Evolutionary conservation across 1,140 invertebrate species (phyloP), one percentile per base, ranked within the genome.

Genomic region (Sycobia sp.): DNA sequence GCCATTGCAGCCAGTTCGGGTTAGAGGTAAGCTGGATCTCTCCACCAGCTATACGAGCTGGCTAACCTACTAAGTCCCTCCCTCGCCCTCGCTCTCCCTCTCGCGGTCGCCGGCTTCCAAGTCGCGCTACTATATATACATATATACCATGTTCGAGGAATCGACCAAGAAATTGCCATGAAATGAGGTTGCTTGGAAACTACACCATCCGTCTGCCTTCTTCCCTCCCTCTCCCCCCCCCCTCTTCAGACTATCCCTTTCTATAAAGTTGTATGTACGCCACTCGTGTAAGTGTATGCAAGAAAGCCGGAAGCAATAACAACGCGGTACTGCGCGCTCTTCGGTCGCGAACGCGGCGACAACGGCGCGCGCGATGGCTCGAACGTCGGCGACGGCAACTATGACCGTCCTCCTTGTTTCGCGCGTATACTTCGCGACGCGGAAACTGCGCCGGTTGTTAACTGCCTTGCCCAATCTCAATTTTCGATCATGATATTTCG

Each of bases 1-100:
- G n/a, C n/a, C n/a, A n/a, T n/a, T n/a, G n/a, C n/a, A n/a, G n/a
- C n/a, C n/a, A n/a, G n/a, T n/a, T n/a, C n/a, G 64, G 36, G 29
- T 18, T 53, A 44, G 41, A 70, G 75, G 69, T 73, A 75, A 75
- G 71, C 69, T 67, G 59, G 67, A 66, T 70, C 39, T 38, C n/a
- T n/a, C n/a, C n/a, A n/a, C n/a, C n/a, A n/a, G n/a, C n/a, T n/a
- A n/a, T n/a, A n/a, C n/a, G n/a, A n/a, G n/a, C n/a, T n/a, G n/a
- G n/a, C n/a, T n/a, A n/a, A n/a, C n/a, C n/a, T n/a, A n/a, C n/a
- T n/a, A n/a, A n/a, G n/a, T 23, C 44, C 23, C 44, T 23, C 44
- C 44, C 44, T 23, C 51, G n/a, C 38, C n/a, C 44, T 27, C 44
- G 14, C 44, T 47, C 44, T 18, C 22, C 14, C 44, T 27, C 23